Evolutionary conservation across 2,888 invertebrate species (phyloP).

Genomic region (Atethmia centrago): DNA sequence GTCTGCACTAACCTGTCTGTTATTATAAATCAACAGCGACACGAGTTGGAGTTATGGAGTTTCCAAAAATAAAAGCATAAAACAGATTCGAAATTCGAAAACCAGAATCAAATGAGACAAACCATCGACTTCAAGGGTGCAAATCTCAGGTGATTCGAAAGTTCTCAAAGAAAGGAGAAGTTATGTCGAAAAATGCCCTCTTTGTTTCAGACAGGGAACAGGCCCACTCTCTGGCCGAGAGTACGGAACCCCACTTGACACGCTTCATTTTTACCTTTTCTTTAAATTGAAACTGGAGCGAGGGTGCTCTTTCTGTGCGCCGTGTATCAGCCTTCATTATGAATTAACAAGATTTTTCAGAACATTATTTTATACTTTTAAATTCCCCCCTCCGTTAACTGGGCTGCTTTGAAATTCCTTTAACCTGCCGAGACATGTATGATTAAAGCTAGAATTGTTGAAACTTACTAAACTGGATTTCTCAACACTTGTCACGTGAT

Average conservation of each 20-base stretch:
- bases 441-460: slow-evolving; percentile 30
- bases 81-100: slow-evolving; percentile 55
- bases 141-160: slow-evolving; percentile 82
- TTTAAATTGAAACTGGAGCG: slow-evolving; percentile 85
- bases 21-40: neutral
- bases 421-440: slow-evolving; percentile 7
- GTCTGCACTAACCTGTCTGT: neutral
- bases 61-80: neutral
- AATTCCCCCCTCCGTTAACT: slow-evolving; percentile 28
- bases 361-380: slow-evolving; percentile 67
- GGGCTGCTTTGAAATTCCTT: slow-evolving; percentile 20
- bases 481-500: slow-evolving; percentile 28
- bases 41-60: neutral
- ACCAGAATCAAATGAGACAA: slow-evolving; percentile 71
- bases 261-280: slow-evolving; percentile 88
- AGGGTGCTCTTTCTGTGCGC: slow-evolving; percentile 77
- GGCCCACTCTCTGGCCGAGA: slow-evolving; percentile 81
- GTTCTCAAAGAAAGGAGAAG: slow-evolving; percentile 77
- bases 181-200: slow-evolving; percentile 80
- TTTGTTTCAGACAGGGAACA: slow-evolving; percentile 87
- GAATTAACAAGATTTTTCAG: slow-evolving; percentile 75
- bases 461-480: slow-evolving; percentile 37
- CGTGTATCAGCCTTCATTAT: slow-evolving; percentile 79
- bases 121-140: slow-evolving; percentile 75
- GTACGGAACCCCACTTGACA: slow-evolving; percentile 88